A percentile compares a stretch with the other conserved stretches of the same genome.
Evolutionary conservation across 2,113 vertebrate genomes (phyloP).

Genomic region (Parus major): DNA sequence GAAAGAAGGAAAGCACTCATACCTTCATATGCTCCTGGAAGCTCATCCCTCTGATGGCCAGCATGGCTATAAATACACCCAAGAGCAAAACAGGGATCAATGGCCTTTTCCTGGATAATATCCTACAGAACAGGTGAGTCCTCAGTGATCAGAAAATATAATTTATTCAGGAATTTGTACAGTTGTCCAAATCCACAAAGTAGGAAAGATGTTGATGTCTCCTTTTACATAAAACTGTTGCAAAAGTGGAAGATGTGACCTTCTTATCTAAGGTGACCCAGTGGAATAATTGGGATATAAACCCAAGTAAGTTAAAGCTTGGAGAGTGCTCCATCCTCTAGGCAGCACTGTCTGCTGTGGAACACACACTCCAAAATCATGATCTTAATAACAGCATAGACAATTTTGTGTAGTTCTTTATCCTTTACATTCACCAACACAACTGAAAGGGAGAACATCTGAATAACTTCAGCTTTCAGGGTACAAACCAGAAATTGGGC

Average conservation of each 20-base stretch:
- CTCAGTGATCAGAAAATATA: neutral
- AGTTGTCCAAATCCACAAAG: neutral
- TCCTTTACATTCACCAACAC: neutral
- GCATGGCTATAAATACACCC: neutral
- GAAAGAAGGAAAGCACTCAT: neutral
- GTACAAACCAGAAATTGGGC: neutral
- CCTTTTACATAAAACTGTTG: neutral
- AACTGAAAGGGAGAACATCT: neutral
- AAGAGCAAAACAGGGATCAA: neutral
- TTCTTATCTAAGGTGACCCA: neutral
- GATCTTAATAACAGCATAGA: neutral
- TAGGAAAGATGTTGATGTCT: neutral
- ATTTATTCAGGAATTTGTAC: neutral
- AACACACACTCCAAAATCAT: neutral
- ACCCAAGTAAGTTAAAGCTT: neutral
- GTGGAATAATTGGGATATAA: neutral
- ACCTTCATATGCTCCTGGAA: neutral
- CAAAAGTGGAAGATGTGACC: neutral
- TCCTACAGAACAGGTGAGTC: neutral
- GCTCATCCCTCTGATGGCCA: neutral
- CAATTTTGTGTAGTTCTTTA: neutral
- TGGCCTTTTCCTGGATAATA: neutral
- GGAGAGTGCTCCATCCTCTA: neutral
- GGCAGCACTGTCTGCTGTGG: neutral
- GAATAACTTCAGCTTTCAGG: neutral